Evolutionary conservation across 1,140 invertebrate species (phyloP).

Genomic region (Eulimnadia texana): DNA sequence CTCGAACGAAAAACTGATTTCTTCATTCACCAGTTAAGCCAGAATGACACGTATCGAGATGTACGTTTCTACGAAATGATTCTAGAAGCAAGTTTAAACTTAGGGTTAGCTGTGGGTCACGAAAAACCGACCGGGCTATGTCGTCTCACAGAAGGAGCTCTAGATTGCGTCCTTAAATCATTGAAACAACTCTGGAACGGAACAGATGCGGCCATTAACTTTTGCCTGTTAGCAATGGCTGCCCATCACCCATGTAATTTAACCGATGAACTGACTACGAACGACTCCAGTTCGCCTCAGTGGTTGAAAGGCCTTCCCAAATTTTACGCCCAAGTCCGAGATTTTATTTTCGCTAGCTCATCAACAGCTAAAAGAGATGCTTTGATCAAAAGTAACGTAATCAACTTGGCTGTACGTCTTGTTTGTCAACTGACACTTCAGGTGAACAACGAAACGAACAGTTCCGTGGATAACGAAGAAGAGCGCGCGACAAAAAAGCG

Average conservation of each 20-base stretch:
- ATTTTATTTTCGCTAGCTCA: not conserved
- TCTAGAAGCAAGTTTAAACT: not conserved
- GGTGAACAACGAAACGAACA: too few species aligned
- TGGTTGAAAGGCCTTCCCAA: not conserved
- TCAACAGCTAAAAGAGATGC: not conserved
- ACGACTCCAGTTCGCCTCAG: too few species aligned
- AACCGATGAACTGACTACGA: too few species aligned
- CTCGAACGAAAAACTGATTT: not conserved
- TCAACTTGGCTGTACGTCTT: too few species aligned
- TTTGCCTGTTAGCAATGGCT: not conserved
- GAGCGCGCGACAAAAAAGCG: too few species aligned
- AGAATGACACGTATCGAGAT: not conserved
- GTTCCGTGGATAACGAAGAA: too few species aligned
- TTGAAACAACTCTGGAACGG: not conserved
- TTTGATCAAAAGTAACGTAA: not conserved
- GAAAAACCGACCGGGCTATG: not conserved
- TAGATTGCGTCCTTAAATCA: not conserved
- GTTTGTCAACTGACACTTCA: too few species aligned
- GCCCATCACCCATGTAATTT: not conserved
- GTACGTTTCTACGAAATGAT: not conserved
- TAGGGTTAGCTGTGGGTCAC: not conserved
- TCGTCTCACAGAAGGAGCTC: not conserved
- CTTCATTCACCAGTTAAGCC: not conserved
- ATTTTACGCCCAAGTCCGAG: not conserved
- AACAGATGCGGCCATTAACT: not conserved